Conservation (phyloP, 2,113 vertebrate genomes). For the Microcebus ravelobensis region DNA sequence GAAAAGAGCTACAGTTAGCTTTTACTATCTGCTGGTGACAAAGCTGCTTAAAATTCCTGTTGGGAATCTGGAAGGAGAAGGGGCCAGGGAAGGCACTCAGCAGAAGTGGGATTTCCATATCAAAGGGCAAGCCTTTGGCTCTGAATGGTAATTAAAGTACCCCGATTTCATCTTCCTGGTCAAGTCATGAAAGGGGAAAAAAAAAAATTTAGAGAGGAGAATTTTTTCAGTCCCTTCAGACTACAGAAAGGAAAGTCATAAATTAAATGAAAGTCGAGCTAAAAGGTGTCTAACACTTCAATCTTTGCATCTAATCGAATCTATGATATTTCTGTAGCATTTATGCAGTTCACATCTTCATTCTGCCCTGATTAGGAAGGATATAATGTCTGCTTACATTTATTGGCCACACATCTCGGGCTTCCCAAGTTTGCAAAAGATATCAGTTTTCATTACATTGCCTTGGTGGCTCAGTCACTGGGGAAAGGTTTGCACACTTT, state of each 20-base stretch:
- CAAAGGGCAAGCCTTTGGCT: conserved; percentile 96
- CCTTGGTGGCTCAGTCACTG: conserved; percentile 48
- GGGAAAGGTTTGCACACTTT: background rate
- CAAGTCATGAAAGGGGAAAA: conserved; percentile 91
- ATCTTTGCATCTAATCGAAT: conserved; percentile 82
- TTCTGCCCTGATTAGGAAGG: conserved; percentile 81
- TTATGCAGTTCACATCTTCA: conserved; percentile 83
- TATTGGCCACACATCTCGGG: conserved; percentile 72
- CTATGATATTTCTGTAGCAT: conserved; percentile 80
- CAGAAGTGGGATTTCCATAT: conserved; percentile 97
- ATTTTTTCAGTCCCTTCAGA: conserved; percentile 85
- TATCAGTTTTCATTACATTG: conserved; percentile 80
- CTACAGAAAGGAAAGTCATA: conserved; percentile 81
- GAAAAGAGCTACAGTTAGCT: conserved; percentile 80
- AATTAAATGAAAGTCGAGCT: conserved; percentile 87
- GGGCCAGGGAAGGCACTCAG: conserved; percentile 87
- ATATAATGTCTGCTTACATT: conserved; percentile 81
- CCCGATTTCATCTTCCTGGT: conserved; percentile 95
- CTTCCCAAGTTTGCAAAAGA: conserved; percentile 72
- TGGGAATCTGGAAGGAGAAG: conserved; percentile 87
- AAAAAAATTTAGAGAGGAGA: conserved; percentile 90
- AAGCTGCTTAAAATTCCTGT: conserved; percentile 95
- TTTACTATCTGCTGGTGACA: conserved; percentile 91
- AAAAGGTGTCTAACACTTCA: conserved; percentile 83
- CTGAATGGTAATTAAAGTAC: conserved; percentile 97